phyloP scores from a whole-genome alignment of 2,797 vertebrate genomes.

The Gymnocypris eckloni region DNA sequence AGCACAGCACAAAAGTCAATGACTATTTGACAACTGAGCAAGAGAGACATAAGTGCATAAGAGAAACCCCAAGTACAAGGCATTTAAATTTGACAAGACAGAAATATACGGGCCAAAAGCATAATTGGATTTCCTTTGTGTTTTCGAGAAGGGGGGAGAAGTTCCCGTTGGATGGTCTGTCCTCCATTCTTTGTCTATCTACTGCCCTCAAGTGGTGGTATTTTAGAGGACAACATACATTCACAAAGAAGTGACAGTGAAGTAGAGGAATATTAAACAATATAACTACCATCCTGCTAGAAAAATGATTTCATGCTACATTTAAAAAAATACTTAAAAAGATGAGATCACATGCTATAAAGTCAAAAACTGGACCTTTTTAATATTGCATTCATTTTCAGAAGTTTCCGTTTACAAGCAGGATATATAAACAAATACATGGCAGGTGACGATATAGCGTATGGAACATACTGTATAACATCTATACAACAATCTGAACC shows the following conservation, averaged over 20 bases:
- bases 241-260: not conserved
- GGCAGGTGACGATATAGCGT: not conserved
- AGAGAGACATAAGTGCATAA: slow-evolving; percentile 40
- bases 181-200: slow-evolving; percentile 58
- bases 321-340: not conserved
- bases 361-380: not conserved
- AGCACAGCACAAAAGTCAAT: slow-evolving; percentile 48
- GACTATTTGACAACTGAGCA: slow-evolving; percentile 36
- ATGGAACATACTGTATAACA: not conserved
- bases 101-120: slow-evolving; percentile 31
- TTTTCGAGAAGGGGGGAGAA: not conserved
- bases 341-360: not conserved
- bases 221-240: not conserved
- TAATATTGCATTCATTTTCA: not conserved
- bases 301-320: not conserved
- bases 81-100: slow-evolving; percentile 49
- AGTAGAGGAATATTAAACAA: not conserved
- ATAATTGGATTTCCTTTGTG: slow-evolving; percentile 40
- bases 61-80: slow-evolving; percentile 31
- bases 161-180: not conserved
- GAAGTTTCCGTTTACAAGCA: not conserved
- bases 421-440: not conserved
- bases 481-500: not conserved
- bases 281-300: not conserved
- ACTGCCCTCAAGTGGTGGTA: slow-evolving; percentile 74